Conservation (phyloP, 2,113 vertebrate species). For the Rhabdomys dilectus region DNA sequence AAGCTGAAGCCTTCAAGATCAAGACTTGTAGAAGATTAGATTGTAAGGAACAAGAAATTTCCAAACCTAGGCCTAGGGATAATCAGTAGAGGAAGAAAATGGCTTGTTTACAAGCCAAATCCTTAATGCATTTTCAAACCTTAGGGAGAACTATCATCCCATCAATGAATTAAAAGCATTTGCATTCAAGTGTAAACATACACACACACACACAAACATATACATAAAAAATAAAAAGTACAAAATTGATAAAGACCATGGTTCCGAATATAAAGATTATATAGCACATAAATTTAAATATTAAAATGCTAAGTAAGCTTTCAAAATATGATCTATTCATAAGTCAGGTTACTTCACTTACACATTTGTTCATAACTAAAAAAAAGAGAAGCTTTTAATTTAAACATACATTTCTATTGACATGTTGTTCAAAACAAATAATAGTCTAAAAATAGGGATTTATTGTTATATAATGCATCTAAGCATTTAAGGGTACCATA, state of each 20-base stretch:
- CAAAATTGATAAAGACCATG: neutral
- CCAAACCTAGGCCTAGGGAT: no score
- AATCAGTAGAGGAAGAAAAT: no score
- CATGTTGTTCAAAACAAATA: neutral
- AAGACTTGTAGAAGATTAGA: no score
- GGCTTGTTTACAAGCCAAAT: no score
- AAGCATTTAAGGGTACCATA: neutral
- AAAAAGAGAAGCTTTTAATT: neutral
- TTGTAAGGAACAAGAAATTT: no score
- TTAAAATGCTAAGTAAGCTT: neutral
- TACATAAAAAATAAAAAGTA: neutral
- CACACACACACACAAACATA: neutral
- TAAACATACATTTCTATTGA: neutral
- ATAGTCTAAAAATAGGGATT: neutral
- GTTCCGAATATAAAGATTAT: neutral
- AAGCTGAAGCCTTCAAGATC: no score
- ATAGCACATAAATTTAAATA: fast-evolving
- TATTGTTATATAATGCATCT: neutral
- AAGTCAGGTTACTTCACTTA: neutral
- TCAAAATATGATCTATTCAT: neutral
- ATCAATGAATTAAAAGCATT: no score
- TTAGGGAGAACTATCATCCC: no score
- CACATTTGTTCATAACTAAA: neutral
- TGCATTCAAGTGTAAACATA: no score
- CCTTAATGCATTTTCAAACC: no score